Evolutionary conservation across 2,797 vertebrate species (phyloP), one percentile per base, ranked within the genome.

Genomic region (Mastacembelus armatus): DNA sequence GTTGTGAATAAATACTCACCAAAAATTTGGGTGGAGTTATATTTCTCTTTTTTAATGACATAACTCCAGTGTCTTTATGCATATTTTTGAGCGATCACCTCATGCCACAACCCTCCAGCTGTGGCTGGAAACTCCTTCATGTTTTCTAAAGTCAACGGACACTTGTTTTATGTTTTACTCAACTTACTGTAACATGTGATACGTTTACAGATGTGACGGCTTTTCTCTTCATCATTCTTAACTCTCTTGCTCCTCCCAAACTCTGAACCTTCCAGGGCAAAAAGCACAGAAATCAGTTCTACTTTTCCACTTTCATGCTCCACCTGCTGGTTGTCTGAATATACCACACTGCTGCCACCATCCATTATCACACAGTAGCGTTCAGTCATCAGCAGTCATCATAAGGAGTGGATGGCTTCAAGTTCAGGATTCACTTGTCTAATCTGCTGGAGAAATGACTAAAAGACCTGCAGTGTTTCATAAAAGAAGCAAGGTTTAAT

Each of bases 401-500:
- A 14, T 40, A 3, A 67, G 60, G 71, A 80, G 76, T 79, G 40
- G 3, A n/a, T n/a, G 47, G 11, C 15, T 40, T 16, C 18, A 12
- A 43, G 16, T 16, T n/a, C 5, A 22, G 39, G 18, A 14, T 11
- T 40, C 15, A 10, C 24, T 1, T n/a, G n/a, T 49, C 11, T 24
- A 14, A 73, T 63, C 35, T 1, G 35, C 55, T 6, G 29, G 33
- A 81, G 27, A 78, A 84, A 83, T 35, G 19, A 81, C 24, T 10
- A 10, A 14, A 48, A 10, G 26, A 39, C 12, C 27, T 68, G 67
- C 58, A 26, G 27, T 5, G 54, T 83, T 95, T 95, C 95, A 92
- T 95, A 96, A 96, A 97, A 97, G 95, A 96, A 96, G 95, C 91
- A 87, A 92, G 89, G 92, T 96, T 98, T 98, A 97, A 98, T 98